These are phyloP conservation scores for Okamejei kenojei DNA, from an alignment of 2,797 vertebrate species.

Conservation along the genomic window DNA sequence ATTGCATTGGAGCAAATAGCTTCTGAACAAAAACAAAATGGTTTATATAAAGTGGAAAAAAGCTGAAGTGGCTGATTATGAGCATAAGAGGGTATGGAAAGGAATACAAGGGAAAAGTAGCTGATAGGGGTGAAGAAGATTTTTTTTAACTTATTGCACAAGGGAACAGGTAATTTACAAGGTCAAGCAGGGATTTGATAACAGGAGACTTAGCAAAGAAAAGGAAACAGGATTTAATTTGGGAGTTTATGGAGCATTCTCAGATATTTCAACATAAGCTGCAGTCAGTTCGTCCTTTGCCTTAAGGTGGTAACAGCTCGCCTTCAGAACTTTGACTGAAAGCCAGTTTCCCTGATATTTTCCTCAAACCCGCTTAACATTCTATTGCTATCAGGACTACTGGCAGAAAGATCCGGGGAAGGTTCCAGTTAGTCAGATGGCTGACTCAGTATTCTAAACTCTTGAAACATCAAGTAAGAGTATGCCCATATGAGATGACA, in stretches of 20 bases:
- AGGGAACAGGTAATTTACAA: background rate
- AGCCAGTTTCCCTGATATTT: background rate
- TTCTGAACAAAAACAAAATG: no score
- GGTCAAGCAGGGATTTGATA: background rate
- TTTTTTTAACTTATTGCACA: background rate
- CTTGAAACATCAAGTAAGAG: background rate
- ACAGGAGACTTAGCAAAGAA: background rate
- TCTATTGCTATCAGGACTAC: background rate
- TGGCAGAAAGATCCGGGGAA: background rate
- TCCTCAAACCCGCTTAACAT: background rate
- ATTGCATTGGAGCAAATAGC: background rate
- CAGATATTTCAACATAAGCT: background rate
- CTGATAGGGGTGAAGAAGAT: background rate
- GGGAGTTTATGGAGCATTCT: background rate
- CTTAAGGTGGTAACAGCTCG: background rate
- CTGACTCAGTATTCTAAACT: background rate
- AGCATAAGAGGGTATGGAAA: background rate
- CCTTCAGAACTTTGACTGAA: background rate
- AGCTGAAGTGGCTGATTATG: no score
- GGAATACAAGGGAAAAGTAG: no score
- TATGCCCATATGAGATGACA: background rate
- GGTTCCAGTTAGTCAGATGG: background rate
- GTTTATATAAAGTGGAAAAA: background rate
- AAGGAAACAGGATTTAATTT: no score
- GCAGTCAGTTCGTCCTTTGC: background rate